These are phyloP conservation scores for Dolichallabes microphthalmus DNA, from an alignment of 2,113 vertebrate species.

Conservation along the genomic window DNA sequence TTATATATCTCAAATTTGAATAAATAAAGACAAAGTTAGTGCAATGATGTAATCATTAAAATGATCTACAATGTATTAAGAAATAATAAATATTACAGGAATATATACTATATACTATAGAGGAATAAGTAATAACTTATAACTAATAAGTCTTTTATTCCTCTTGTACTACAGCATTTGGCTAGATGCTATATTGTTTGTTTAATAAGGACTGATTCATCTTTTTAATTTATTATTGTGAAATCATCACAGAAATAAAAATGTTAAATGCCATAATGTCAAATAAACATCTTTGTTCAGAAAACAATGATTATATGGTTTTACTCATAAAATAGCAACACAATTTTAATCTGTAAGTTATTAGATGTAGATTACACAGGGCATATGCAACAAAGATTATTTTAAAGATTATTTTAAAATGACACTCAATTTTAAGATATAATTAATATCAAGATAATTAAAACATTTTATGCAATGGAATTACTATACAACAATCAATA, in stretches of 20 bases:
- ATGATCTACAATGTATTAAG: not conserved
- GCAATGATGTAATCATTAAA: no score
- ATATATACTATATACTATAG: no score
- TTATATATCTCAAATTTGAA: not conserved
- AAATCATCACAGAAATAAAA: not conserved
- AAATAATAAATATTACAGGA: not conserved
- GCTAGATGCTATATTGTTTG: not conserved
- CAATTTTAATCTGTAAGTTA: not conserved
- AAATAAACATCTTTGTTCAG: no score
- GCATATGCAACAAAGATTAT: not conserved
- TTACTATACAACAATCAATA: no score
- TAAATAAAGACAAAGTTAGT: not conserved
- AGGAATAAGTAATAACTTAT: not conserved
- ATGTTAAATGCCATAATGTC: no score
- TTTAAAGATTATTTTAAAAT: no score
- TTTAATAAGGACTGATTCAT: not conserved
- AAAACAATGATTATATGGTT: not conserved
- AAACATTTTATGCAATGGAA: no score
- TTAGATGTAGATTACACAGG: not conserved
- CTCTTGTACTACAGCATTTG: not conserved
- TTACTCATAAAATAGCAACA: not conserved
- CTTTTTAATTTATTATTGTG: not conserved
- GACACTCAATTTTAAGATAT: no score
- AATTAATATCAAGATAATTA: no score
- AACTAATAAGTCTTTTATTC: not conserved